These are phyloP conservation scores for Gerris lacustris DNA, from an alignment of 2,888 invertebrate genomes.

Conservation along the genomic window DNA sequence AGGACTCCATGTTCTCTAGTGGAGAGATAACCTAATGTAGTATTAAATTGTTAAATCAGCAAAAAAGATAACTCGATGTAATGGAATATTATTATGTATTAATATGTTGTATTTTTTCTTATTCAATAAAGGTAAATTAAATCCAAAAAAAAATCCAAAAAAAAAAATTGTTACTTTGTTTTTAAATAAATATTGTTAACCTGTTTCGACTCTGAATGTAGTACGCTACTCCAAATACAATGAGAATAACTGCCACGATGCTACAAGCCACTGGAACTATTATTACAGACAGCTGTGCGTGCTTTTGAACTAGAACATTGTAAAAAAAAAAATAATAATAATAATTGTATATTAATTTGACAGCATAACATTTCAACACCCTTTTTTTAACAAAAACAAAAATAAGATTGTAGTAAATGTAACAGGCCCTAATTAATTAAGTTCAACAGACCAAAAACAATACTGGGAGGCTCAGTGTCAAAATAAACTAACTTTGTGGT, in stretches of 20 bases:
- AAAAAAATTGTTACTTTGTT: not conserved
- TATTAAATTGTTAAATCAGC: too few species aligned
- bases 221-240: slow-evolving; percentile 78
- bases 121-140: too few species aligned
- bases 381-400: not conserved
- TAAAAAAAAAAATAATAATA: slow-evolving; percentile 12
- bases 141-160: too few species aligned
- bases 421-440: too few species aligned
- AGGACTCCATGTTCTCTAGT: too few species aligned
- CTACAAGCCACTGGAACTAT: slow-evolving; percentile 76
- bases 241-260: slow-evolving; percentile 64
- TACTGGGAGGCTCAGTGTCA: too few species aligned
- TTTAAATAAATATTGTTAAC: slow-evolving; percentile 36
- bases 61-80: too few species aligned
- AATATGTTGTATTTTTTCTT: too few species aligned
- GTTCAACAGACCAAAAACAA: too few species aligned
- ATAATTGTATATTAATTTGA: not conserved
- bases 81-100: too few species aligned
- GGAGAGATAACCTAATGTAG: too few species aligned
- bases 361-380: not conserved
- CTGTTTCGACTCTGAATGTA: slow-evolving; percentile 69
- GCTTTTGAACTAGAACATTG: slow-evolving; percentile 45
- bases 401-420: not conserved
- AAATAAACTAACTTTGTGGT: too few species aligned
- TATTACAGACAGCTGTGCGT: slow-evolving; percentile 75